Percentiles rank a stretch among this genome's conserved stretches.
Evolutionary conservation across 2,888 invertebrate species (phyloP).

Genomic region (Cryptophagus acutangulus): DNA sequence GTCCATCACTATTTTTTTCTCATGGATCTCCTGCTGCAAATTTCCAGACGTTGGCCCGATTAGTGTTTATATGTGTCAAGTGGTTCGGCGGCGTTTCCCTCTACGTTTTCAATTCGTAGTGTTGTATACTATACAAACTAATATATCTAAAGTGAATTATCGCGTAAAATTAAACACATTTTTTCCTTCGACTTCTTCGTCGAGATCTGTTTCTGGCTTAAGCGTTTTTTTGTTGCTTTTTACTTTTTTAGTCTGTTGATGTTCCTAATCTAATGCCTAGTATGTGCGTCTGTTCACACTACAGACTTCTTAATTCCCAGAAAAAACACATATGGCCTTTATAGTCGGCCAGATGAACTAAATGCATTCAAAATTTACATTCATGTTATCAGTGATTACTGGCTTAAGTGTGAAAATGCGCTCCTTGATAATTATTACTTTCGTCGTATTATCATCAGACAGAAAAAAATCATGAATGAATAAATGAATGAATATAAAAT

Average conservation of each 20-base stretch:
- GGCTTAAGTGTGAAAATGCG: too few species aligned
- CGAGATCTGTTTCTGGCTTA: too few species aligned
- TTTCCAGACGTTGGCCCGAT: too few species aligned
- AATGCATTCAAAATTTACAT: not conserved
- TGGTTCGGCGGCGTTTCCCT: not conserved
- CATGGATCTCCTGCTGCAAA: too few species aligned
- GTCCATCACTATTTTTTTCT: too few species aligned
- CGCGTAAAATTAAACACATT: constrained; percentile 10
- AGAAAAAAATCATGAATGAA: too few species aligned
- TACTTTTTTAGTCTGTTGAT: constrained; percentile 25
- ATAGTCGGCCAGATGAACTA: constrained; percentile 23
- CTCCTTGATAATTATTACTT: too few species aligned
- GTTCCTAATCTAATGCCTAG: constrained; percentile 19
- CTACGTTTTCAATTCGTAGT: constrained; percentile 20
- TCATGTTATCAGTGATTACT: not conserved
- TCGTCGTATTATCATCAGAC: too few species aligned
- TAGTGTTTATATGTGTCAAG: too few species aligned
- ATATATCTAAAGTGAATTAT: constrained; percentile 3
- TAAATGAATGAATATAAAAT: too few species aligned
- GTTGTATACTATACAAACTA: constrained; percentile 18
- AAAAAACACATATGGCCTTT: constrained; percentile 30
- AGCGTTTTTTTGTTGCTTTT: too few species aligned
- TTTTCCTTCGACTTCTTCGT: constrained; percentile 11
- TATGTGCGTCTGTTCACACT: constrained; percentile 28
- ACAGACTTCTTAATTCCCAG: constrained; percentile 28